phyloP scores from a whole-genome alignment of 1,140 invertebrate species.

The Ceratosolen fusciceps region DNA sequence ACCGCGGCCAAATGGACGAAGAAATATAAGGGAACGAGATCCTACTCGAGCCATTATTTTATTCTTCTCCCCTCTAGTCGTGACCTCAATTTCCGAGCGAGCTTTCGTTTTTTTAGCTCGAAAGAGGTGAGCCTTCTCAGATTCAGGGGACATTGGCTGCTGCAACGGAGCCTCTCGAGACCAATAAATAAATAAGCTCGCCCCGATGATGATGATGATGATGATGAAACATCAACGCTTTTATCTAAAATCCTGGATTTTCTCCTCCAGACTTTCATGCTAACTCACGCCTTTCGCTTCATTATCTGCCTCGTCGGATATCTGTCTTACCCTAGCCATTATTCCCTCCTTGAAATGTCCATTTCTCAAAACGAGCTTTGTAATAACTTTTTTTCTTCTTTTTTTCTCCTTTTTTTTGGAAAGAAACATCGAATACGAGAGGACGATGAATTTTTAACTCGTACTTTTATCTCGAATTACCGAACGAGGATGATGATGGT shows the following conservation, averaged over 20 bases:
- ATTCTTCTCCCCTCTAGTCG: conserved; percentile 10
- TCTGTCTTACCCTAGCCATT: too few species aligned
- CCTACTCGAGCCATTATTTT: conserved; percentile 1
- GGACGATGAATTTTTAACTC: too few species aligned
- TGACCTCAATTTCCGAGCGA: not conserved
- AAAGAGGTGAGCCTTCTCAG: not conserved
- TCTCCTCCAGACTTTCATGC: not conserved
- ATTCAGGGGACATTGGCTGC: not conserved
- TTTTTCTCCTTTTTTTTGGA: too few species aligned
- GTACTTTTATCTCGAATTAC: too few species aligned
- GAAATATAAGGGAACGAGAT: not conserved
- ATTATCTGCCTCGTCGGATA: too few species aligned
- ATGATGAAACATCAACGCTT: not conserved
- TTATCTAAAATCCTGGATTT: not conserved
- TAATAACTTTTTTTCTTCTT: too few species aligned
- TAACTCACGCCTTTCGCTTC: too few species aligned
- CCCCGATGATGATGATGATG: not conserved
- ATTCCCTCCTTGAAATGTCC: too few species aligned
- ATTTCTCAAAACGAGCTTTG: too few species aligned
- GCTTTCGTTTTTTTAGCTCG: not conserved
- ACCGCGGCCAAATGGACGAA: too few species aligned
- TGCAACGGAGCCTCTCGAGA: conserved; percentile 8
- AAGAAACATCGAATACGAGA: too few species aligned
- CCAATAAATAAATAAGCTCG: not conserved
- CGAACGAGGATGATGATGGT: too few species aligned